These are phyloP conservation scores for Zalophus californianus DNA, from an alignment of 2,797 vertebrate species.

Conservation along the genomic window DNA sequence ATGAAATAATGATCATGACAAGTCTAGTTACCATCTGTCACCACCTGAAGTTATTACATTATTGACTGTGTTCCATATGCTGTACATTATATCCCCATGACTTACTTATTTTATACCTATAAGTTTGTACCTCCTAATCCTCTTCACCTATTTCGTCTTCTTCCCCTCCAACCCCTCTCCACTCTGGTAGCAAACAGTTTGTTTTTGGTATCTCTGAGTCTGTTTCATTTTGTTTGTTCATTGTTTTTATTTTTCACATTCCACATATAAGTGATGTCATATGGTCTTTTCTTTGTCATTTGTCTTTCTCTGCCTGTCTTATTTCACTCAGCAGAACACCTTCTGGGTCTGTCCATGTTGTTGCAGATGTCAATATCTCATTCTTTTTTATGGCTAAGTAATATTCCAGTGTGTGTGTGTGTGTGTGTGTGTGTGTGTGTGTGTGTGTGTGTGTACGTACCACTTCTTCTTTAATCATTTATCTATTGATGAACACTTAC, in stretches of 20 bases:
- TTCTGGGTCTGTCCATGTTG: background rate
- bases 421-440: background rate
- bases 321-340: background rate
- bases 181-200: background rate
- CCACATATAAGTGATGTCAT: background rate
- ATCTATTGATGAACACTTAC: background rate
- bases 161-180: background rate
- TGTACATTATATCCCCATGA: background rate
- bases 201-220: background rate
- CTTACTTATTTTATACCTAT: background rate
- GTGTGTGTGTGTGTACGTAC: background rate
- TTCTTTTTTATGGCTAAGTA: background rate
- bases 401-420: background rate
- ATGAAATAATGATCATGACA: background rate
- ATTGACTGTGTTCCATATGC: background rate
- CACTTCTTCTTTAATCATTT: background rate
- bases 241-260: background rate
- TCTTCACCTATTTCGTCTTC: background rate
- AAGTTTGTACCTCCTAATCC: background rate
- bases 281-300: background rate
- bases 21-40: background rate
- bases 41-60: background rate
- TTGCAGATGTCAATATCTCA: background rate
- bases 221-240: background rate
- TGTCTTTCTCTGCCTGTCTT: background rate